phyloP scores from a whole-genome alignment of 2,888 invertebrate species.

The Polyploca ridens region DNA sequence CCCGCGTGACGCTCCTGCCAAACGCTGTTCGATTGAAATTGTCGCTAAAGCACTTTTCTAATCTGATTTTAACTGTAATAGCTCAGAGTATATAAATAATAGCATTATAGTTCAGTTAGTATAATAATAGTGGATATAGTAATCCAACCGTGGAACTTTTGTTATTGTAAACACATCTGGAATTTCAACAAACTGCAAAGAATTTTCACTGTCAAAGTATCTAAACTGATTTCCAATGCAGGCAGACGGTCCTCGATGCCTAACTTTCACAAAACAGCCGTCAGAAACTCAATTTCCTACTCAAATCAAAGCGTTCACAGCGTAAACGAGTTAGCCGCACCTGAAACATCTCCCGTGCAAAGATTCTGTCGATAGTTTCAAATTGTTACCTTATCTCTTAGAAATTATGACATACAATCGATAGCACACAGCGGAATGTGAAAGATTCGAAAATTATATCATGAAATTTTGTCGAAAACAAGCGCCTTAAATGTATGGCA shows the following conservation, averaged over 20 bases:
- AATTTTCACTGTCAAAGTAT: background rate
- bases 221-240: background rate
- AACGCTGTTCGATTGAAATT: conserved; percentile 72
- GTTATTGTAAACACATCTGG: too few relatives aligned
- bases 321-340: conserved; percentile 38
- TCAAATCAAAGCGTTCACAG: conserved; percentile 34
- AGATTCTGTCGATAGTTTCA: conserved; percentile 27
- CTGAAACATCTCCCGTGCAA: conserved; percentile 20
- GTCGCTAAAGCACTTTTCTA: conserved; percentile 56
- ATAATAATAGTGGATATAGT: background rate
- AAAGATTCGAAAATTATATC: background rate
- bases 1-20: conserved; percentile 66
- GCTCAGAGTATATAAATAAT: too few relatives aligned
- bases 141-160: too few relatives aligned
- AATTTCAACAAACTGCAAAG: background rate
- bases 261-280: conserved; percentile 25
- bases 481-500: background rate
- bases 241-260: conserved; percentile 14
- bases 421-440: conserved; percentile 1
- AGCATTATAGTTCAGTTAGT: conserved; percentile 15
- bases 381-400: conserved; percentile 25
- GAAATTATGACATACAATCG: conserved; percentile 11
- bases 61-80: conserved; percentile 39
- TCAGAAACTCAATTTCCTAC: conserved; percentile 61
- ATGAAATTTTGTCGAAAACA: background rate